Percentiles rank a stretch among this genome's conserved stretches.
Evolutionary conservation across 2,797 vertebrate species (phyloP).

Genomic region (Phoeniculus purpureus): DNA sequence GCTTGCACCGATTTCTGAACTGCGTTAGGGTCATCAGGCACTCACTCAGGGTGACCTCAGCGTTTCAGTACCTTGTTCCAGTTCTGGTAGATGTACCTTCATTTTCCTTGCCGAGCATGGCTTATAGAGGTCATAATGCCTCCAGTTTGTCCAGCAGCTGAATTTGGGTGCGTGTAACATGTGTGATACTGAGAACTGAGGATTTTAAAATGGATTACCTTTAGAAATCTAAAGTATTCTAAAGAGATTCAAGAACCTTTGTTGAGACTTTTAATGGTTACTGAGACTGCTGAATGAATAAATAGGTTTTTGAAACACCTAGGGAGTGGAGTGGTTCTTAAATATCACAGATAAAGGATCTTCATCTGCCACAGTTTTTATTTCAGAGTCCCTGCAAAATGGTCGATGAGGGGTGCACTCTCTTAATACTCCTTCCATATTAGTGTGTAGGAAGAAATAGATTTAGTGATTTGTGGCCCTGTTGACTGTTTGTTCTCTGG

Average conservation of each 20-base stretch:
- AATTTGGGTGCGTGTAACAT: not conserved
- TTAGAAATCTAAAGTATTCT: not conserved
- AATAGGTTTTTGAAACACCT: slow-evolving; percentile 1
- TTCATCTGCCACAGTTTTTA: slow-evolving; percentile 27
- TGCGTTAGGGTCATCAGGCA: not conserved
- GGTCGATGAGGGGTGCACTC: not conserved
- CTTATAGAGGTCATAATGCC: not conserved
- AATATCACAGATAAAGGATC: slow-evolving; percentile 1
- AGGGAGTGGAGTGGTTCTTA: not conserved
- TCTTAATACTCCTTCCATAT: not conserved
- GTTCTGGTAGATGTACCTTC: not conserved
- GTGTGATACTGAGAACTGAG: not conserved
- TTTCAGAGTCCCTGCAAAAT: not conserved
- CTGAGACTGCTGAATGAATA: not conserved
- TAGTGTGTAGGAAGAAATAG: not conserved
- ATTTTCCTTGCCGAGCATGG: not conserved
- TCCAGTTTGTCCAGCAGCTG: not conserved
- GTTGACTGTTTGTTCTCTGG: not conserved
- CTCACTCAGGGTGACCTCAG: not conserved
- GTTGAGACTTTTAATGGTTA: not conserved
- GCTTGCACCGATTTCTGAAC: not conserved
- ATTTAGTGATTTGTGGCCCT: not conserved
- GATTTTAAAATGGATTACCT: not conserved
- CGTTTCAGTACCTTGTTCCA: not conserved
- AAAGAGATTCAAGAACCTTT: not conserved